Evolutionary conservation across 2,113 vertebrate genomes (phyloP).

Genomic region (Mirounga angustirostris): DNA sequence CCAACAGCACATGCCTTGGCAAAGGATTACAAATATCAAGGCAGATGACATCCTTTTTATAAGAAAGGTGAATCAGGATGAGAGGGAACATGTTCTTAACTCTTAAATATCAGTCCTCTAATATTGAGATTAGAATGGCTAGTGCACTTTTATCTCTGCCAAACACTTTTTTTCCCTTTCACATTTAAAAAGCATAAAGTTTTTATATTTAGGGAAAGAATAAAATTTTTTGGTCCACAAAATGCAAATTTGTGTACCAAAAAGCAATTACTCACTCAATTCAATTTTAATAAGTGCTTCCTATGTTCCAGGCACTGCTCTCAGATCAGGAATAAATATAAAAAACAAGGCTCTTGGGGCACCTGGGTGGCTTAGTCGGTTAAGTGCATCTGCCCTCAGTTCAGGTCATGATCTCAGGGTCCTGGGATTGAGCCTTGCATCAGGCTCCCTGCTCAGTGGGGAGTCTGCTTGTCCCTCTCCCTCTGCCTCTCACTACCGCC

Average conservation of each 20-base stretch:
- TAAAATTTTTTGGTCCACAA: neutral
- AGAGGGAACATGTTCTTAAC: neutral
- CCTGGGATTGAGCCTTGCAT: neutral
- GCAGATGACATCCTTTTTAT: neutral
- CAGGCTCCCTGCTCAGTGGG: neutral
- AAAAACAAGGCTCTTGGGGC: neutral
- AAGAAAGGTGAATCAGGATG: neutral
- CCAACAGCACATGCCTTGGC: neutral
- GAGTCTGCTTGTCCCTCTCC: neutral
- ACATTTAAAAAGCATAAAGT: neutral
- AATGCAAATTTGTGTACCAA: neutral
- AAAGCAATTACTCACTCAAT: neutral
- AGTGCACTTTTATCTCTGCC: neutral
- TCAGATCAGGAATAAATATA: neutral
- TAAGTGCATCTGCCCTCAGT: neutral
- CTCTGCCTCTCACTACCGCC: neutral
- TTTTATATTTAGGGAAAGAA: neutral
- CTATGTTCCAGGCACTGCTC: neutral
- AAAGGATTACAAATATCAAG: slow-evolving; percentile 6
- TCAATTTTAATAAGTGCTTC: neutral
- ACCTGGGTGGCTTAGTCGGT: neutral
- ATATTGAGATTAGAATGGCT: neutral
- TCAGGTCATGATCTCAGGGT: neutral
- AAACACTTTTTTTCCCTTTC: neutral
- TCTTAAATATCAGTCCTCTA: neutral